Conservation (phyloP, 2,888 invertebrate genomes). For the Cremastinae sp. region DNA sequence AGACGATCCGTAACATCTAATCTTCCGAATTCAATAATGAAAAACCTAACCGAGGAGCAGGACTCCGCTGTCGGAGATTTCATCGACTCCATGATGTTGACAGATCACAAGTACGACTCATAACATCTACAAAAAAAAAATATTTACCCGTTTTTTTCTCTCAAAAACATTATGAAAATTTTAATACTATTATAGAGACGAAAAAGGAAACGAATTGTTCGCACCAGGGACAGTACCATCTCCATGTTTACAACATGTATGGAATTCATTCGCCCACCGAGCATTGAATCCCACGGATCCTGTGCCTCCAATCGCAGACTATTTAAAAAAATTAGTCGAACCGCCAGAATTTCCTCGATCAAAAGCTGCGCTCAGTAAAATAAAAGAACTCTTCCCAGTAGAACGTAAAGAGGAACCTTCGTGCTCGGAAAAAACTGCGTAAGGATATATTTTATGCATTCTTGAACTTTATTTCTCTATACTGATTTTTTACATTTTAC, state of each 20-base stretch:
- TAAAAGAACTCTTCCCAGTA: conserved; percentile 64
- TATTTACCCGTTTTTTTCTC: too few species aligned
- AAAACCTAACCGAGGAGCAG: conserved; percentile 49
- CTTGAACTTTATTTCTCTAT: background rate
- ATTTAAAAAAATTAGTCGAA: conserved; percentile 63
- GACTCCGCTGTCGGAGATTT: conserved; percentile 49
- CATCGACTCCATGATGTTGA: conserved; percentile 59
- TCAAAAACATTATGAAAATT: too few species aligned
- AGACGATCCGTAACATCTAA: conserved; percentile 47
- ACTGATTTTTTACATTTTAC: too few species aligned
- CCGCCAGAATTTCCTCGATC: conserved; percentile 60
- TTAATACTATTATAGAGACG: background rate
- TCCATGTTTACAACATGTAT: conserved; percentile 67
- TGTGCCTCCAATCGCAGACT: conserved; percentile 64
- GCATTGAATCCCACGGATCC: conserved; percentile 69
- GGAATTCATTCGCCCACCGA: conserved; percentile 69
- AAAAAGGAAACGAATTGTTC: conserved; percentile 53
- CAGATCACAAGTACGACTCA: too few species aligned
- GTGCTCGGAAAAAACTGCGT: background rate
- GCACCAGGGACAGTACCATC: conserved; percentile 66
- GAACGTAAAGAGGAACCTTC: conserved; percentile 27
- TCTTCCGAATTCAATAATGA: conserved; percentile 48
- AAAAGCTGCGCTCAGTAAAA: conserved; percentile 45
- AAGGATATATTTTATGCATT: conserved; percentile 10
- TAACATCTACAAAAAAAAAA: too few species aligned